These are phyloP conservation scores for Synanthedon myopaeformis DNA, from an alignment of 2,888 invertebrate species.

Conservation along the genomic window DNA sequence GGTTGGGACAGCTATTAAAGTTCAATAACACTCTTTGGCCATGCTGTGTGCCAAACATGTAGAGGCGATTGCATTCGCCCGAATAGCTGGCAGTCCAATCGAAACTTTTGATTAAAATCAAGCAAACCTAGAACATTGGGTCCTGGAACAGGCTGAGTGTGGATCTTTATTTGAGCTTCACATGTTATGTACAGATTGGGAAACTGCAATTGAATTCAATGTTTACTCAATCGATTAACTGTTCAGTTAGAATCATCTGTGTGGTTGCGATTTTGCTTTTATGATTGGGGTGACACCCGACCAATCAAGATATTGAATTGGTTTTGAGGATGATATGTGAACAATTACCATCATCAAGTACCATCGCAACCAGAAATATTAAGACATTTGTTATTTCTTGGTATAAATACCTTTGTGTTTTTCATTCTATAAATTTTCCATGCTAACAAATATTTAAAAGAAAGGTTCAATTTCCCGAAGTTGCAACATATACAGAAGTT, in stretches of 20 bases:
- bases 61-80: slow-evolving; percentile 38
- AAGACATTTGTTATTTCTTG: too few relatives aligned
- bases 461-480: too few relatives aligned
- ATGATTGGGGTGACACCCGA: not conserved
- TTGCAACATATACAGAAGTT: too few relatives aligned
- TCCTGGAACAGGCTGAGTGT: slow-evolving; percentile 40
- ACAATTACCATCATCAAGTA: too few relatives aligned
- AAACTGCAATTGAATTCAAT: slow-evolving; percentile 38
- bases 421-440: too few relatives aligned
- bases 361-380: too few relatives aligned
- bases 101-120: slow-evolving; percentile 71
- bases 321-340: too few relatives aligned
- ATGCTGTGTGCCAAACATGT: not conserved
- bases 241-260: not conserved
- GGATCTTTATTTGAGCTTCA: slow-evolving; percentile 61
- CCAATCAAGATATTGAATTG: too few relatives aligned
- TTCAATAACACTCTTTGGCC: slow-evolving; percentile 24
- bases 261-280: not conserved
- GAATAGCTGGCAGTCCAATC: slow-evolving; percentile 54
- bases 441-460: too few relatives aligned
- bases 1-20: slow-evolving; percentile 40
- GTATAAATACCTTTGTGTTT: too few relatives aligned
- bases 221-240: slow-evolving; percentile 49
- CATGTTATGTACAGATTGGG: slow-evolving; percentile 48
- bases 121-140: slow-evolving; percentile 49